phyloP scores from a whole-genome alignment of 2,113 vertebrate genomes.

The Opisthocomus hoazin region DNA sequence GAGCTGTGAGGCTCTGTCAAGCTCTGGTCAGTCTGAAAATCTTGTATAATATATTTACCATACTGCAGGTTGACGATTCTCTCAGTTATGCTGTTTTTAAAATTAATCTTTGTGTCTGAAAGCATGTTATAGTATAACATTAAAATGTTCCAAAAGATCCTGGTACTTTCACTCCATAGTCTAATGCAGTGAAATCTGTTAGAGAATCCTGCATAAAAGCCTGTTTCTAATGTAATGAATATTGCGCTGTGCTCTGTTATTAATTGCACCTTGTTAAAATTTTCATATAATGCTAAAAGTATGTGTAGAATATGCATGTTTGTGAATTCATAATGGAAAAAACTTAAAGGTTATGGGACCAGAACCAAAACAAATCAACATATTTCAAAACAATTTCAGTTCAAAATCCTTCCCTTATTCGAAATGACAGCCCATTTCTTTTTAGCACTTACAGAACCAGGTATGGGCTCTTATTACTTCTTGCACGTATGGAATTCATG shows the following conservation, averaged over 20 bases:
- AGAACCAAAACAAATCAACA: neutral
- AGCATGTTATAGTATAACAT: neutral
- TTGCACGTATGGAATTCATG: fast-evolving
- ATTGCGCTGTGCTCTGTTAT: neutral
- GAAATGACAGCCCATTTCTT: neutral
- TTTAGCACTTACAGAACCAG: neutral
- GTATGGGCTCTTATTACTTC: neutral
- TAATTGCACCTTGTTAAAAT: neutral
- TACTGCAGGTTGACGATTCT: neutral
- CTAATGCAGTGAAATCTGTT: neutral
- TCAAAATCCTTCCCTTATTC: neutral
- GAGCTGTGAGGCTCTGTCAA: neutral
- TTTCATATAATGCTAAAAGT: neutral
- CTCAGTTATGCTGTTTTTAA: neutral
- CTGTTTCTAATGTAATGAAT: neutral
- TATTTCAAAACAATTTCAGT: neutral
- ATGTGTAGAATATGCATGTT: neutral
- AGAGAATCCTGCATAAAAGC: neutral
- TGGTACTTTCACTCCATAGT: neutral
- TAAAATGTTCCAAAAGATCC: neutral
- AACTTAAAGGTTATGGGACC: neutral
- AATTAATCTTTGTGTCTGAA: neutral
- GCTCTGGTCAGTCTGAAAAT: neutral
- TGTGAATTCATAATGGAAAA: neutral
- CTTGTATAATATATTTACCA: neutral